phyloP scores from a whole-genome alignment of 2,113 vertebrate genomes.

The Oophaga pumilio region DNA sequence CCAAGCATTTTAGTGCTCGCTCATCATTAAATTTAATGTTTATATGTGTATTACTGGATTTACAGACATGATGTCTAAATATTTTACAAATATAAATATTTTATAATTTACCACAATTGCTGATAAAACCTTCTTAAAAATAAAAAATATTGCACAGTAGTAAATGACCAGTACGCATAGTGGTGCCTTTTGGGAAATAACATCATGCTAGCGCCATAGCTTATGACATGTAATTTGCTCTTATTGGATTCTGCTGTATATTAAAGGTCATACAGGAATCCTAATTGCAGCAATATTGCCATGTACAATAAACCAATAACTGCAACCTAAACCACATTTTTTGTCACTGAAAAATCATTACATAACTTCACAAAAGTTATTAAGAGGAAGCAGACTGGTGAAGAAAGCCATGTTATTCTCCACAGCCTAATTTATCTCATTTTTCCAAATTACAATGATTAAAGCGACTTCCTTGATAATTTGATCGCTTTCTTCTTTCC shows the following conservation, averaged over 20 bases:
- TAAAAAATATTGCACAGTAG: too few species aligned
- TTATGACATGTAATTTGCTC: background rate
- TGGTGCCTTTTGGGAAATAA: background rate
- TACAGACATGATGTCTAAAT: too few species aligned
- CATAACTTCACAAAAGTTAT: too few species aligned
- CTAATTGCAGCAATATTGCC: background rate
- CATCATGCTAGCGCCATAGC: background rate
- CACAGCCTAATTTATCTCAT: background rate
- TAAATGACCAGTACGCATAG: too few species aligned
- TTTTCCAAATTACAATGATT: background rate
- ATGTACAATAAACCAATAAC: background rate
- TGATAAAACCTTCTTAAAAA: too few species aligned
- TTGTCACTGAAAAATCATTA: constrained; percentile 14
- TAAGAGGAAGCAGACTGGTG: background rate
- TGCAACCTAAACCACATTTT: background rate
- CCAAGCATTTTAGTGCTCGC: too few species aligned
- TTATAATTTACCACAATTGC: too few species aligned
- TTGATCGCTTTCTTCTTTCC: background rate
- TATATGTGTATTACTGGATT: too few species aligned
- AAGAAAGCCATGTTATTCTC: background rate
- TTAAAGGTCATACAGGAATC: background rate
- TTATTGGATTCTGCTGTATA: background rate
- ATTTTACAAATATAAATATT: too few species aligned
- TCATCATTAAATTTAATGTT: too few species aligned
- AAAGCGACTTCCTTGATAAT: background rate